Conservation (phyloP, 2,888 invertebrate genomes). For the Trichogramma dendrolimi region DNA sequence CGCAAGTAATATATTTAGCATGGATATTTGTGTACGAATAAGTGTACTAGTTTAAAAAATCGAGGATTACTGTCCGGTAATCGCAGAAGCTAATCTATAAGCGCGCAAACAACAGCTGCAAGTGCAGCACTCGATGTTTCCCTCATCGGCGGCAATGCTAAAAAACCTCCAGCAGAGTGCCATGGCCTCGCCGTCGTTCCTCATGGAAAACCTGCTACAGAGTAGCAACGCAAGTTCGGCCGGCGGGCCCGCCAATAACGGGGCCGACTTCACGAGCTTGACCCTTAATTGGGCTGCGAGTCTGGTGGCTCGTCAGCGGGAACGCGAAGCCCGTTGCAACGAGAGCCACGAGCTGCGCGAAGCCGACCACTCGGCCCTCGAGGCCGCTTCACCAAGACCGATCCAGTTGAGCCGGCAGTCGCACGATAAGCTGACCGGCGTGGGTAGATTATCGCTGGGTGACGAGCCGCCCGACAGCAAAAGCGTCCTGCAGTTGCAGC, state of each 20-base stretch:
- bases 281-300: slow-evolving; percentile 56
- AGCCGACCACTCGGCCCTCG: slow-evolving; percentile 29
- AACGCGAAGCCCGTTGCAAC: slow-evolving; percentile 42
- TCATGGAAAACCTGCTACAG: slow-evolving; percentile 62
- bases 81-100: background rate
- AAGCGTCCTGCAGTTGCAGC: slow-evolving; percentile 8
- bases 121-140: slow-evolving; percentile 41
- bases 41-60: too few species aligned
- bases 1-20: too few species aligned
- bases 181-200: slow-evolving; percentile 60
- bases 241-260: slow-evolving; percentile 13
- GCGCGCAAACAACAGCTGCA: background rate
- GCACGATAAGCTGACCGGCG: slow-evolving; percentile 27
- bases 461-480: slow-evolving; percentile 34
- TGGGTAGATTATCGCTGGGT: slow-evolving; percentile 27
- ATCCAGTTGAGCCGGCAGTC: slow-evolving; percentile 23
- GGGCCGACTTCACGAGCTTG: slow-evolving; percentile 53
- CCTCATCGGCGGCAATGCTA: slow-evolving; percentile 50
- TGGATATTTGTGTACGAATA: too few species aligned
- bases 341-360: slow-evolving; percentile 38
- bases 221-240: slow-evolving; percentile 55
- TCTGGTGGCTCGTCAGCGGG: slow-evolving; percentile 46
- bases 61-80: too few species aligned
- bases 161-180: slow-evolving; percentile 51
- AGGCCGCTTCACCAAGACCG: slow-evolving; percentile 23